Conservation (phyloP, 2,113 vertebrate genomes). For the Leptobrachium leishanense region DNA sequence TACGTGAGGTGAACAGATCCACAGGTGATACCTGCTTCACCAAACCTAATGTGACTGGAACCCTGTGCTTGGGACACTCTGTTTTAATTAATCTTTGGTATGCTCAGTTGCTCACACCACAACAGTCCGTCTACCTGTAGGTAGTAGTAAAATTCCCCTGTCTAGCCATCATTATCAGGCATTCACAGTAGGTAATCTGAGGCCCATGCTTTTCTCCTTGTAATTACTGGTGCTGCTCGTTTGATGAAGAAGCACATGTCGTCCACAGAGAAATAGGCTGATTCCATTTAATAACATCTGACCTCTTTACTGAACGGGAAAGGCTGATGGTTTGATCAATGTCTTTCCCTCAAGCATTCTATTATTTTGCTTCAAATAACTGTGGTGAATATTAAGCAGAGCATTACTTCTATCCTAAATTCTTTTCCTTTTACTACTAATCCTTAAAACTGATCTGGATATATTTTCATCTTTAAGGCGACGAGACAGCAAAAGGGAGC, state of each 20-base stretch:
- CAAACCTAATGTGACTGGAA: too few relatives aligned
- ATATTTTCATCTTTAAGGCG: too few relatives aligned
- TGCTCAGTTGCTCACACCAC: too few relatives aligned
- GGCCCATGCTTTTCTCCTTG: background rate
- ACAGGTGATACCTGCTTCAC: too few relatives aligned
- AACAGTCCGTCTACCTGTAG: too few relatives aligned
- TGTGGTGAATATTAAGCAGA: background rate
- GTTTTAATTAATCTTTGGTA: too few relatives aligned
- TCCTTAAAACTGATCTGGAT: background rate
- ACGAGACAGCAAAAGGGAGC: too few relatives aligned
- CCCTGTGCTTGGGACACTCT: too few relatives aligned
- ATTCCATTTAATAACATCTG: constrained; percentile 8
- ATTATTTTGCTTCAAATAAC: background rate
- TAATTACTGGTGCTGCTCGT: constrained; percentile 11
- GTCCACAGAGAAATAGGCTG: constrained; percentile 4
- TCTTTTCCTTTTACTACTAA: background rate
- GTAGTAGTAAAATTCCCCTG: too few relatives aligned
- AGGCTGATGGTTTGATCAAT: constrained; percentile 7
- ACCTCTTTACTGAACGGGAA: constrained; percentile 10
- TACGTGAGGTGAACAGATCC: too few relatives aligned
- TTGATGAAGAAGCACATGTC: background rate
- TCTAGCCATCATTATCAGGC: too few relatives aligned
- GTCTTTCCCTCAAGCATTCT: background rate
- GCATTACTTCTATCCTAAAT: background rate
- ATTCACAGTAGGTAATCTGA: too few relatives aligned